Evolutionary conservation across 2,797 vertebrate species (phyloP).

Genomic region (Tokudaia tokunoshimensis): DNA sequence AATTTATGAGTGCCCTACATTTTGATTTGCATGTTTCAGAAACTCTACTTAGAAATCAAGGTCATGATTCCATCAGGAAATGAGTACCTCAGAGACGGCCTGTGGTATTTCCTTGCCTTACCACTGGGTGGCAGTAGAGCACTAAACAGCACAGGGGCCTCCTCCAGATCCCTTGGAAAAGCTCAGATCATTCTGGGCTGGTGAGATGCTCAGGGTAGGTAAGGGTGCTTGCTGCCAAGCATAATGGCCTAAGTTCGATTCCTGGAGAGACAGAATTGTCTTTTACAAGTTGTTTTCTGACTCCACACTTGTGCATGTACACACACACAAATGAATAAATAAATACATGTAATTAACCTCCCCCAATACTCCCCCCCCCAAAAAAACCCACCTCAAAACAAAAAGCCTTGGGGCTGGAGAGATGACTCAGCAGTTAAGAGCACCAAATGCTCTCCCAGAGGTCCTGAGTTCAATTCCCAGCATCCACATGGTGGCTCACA

Average conservation of each 20-base stretch:
- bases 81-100: not conserved
- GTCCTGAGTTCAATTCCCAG: not conserved
- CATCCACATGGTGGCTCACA: not conserved
- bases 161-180: not conserved
- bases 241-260: not conserved
- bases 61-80: not conserved
- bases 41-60: not conserved
- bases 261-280: not conserved
- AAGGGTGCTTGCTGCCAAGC: not conserved
- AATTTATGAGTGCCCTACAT: not conserved
- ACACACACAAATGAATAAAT: too few species aligned
- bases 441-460: not conserved
- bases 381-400: not conserved
- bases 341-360: too few species aligned
- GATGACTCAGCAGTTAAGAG: not conserved
- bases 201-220: not conserved
- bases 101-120: not conserved
- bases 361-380: not conserved
- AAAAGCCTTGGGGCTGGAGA: not conserved
- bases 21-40: constrained; percentile 37
- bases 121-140: constrained; percentile 65
- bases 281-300: not conserved
- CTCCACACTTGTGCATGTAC: not conserved
- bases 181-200: not conserved
- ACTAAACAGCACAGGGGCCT: not conserved